Evolutionary conservation across 2,113 vertebrate species (phyloP).

Genomic region (Ellobius talpinus): DNA sequence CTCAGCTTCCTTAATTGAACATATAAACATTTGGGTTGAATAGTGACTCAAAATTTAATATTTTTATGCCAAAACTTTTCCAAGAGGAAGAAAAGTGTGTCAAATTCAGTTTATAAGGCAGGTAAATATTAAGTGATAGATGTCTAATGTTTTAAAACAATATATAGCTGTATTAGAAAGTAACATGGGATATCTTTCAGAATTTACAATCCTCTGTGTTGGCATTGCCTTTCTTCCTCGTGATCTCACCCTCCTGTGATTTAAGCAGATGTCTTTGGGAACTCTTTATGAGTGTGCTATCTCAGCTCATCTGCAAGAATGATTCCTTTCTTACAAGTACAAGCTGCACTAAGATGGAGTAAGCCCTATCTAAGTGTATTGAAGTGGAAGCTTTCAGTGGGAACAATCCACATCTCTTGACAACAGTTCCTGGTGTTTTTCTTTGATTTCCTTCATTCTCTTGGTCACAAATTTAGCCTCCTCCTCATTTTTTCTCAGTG

Average conservation of each 20-base stretch:
- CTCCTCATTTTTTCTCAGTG: background rate
- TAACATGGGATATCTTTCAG: background rate
- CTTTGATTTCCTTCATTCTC: background rate
- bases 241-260: slow-evolving; percentile 11
- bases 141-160: slow-evolving; percentile 61
- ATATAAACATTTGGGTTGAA: slow-evolving; percentile 71
- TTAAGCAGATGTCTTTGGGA: slow-evolving; percentile 32
- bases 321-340: background rate
- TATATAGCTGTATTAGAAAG: slow-evolving; percentile 23
- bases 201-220: background rate
- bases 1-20: slow-evolving; percentile 59
- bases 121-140: slow-evolving; percentile 64
- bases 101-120: slow-evolving; percentile 60
- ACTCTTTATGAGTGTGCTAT: slow-evolving; percentile 37
- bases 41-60: slow-evolving; percentile 61
- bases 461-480: background rate
- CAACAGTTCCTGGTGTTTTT: background rate
- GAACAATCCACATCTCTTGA: background rate
- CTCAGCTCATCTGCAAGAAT: background rate
- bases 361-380: background rate
- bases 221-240: background rate
- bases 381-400: background rate
- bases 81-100: slow-evolving; percentile 58
- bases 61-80: slow-evolving; percentile 68
- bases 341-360: background rate